phyloP scores from a whole-genome alignment of 2,888 invertebrate species.

The Hermodice carunculata region DNA sequence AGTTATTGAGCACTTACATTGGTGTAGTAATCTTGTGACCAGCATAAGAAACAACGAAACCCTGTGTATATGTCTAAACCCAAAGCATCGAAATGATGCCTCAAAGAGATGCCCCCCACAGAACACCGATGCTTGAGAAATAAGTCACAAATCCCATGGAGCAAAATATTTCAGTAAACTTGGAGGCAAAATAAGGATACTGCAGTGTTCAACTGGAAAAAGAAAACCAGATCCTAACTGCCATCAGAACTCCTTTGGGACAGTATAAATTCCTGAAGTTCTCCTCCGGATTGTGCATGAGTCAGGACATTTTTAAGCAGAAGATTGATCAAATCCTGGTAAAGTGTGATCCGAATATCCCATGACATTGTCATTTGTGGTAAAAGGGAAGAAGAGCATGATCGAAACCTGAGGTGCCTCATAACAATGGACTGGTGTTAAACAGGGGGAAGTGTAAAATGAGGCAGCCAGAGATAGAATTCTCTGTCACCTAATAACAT shows the following conservation, averaged over 20 bases:
- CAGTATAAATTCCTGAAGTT: neutral
- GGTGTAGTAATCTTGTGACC: conserved; percentile 21
- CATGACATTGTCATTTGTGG: too few species aligned
- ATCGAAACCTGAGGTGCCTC: neutral
- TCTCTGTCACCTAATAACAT: too few species aligned
- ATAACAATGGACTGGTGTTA: too few species aligned
- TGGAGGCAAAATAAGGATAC: conserved; percentile 40
- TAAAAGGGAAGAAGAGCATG: neutral
- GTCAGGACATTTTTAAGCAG: too few species aligned
- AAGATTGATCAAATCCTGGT: too few species aligned
- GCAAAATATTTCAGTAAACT: conserved; percentile 37
- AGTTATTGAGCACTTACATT: too few species aligned
- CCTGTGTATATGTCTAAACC: conserved; percentile 34
- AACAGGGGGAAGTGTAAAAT: too few species aligned
- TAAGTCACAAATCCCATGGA: conserved; percentile 26
- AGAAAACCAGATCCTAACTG: conserved; percentile 30
- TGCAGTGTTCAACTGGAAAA: conserved; percentile 23
- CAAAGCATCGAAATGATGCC: conserved; percentile 27
- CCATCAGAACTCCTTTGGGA: conserved; percentile 33
- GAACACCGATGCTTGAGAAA: too few species aligned
- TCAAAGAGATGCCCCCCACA: conserved; percentile 29
- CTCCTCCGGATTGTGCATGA: conserved; percentile 37
- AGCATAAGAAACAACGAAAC: conserved; percentile 29
- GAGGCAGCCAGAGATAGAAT: too few species aligned
- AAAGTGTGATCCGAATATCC: too few species aligned